Evolutionary conservation across 2,797 vertebrate species (phyloP).

Genomic region (Pogonophryne albipinna): DNA sequence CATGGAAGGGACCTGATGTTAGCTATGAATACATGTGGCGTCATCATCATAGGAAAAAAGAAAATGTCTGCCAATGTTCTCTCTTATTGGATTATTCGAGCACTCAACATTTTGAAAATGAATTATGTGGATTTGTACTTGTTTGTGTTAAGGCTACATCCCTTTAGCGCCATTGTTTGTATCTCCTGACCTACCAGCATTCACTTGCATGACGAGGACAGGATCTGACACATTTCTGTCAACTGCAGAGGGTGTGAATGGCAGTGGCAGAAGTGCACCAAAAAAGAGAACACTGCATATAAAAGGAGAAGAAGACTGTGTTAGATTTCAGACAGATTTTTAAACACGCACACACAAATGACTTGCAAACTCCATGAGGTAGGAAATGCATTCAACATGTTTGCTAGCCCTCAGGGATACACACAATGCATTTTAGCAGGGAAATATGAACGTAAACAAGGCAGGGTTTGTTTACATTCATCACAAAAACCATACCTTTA

Average conservation of each 20-base stretch:
- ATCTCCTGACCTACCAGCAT: background rate
- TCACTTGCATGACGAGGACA: background rate
- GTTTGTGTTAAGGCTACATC: background rate
- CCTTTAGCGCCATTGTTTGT: background rate
- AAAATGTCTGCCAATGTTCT: background rate
- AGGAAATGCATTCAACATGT: slow-evolving; percentile 7
- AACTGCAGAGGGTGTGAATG: background rate
- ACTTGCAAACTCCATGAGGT: background rate
- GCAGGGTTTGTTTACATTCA: slow-evolving; percentile 13
- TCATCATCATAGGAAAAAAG: background rate
- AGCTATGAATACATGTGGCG: background rate
- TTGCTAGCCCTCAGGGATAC: background rate
- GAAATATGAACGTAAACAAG: background rate
- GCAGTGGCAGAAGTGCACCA: too few species aligned
- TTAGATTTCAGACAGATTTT: background rate
- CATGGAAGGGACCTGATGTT: background rate
- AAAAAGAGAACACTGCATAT: background rate
- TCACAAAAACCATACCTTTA: background rate
- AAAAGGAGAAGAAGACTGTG: background rate
- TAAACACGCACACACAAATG: background rate
- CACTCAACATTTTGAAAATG: background rate
- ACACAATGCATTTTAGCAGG: slow-evolving; percentile 2
- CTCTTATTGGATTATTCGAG: background rate
- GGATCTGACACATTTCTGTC: background rate
- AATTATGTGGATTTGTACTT: background rate